phyloP scores from a whole-genome alignment of 2,888 invertebrate genomes.

The Drosophila atroscutellata region DNA sequence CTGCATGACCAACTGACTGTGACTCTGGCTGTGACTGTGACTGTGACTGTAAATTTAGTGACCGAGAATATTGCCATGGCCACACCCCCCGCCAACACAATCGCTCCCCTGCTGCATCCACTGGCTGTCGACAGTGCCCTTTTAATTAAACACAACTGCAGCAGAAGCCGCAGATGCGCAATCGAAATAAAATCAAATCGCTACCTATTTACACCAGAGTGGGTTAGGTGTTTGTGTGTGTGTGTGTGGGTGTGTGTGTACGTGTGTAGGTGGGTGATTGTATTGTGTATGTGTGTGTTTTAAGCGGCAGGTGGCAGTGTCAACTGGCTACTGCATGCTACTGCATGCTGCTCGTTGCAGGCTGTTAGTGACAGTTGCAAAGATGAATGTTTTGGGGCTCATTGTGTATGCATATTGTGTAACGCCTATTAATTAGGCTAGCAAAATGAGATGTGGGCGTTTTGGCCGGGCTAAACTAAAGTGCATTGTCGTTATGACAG shows the following conservation, averaged over 20 bases:
- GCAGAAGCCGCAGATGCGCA: conserved; percentile 39
- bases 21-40: conserved; percentile 13
- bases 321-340: background rate
- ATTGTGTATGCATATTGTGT: conserved; percentile 48
- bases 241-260: background rate
- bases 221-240: background rate
- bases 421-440: conserved; percentile 67
- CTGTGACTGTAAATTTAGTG: conserved; percentile 12
- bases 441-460: conserved; percentile 19
- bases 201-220: background rate
- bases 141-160: conserved; percentile 62
- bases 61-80: conserved; percentile 5
- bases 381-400: conserved; percentile 29
- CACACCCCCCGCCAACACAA: background rate
- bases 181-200: conserved; percentile 50
- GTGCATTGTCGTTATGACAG: background rate
- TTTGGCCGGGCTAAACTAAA: background rate
- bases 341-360: background rate
- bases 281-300: background rate
- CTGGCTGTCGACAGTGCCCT: conserved; percentile 30
- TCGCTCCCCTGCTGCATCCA: background rate
- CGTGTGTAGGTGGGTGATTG: background rate
- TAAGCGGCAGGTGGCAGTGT: background rate
- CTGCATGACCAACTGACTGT: conserved; percentile 34
- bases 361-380: conserved; percentile 29